phyloP scores from a whole-genome alignment of 2,113 vertebrate genomes.

The Amia ocellicauda region DNA sequence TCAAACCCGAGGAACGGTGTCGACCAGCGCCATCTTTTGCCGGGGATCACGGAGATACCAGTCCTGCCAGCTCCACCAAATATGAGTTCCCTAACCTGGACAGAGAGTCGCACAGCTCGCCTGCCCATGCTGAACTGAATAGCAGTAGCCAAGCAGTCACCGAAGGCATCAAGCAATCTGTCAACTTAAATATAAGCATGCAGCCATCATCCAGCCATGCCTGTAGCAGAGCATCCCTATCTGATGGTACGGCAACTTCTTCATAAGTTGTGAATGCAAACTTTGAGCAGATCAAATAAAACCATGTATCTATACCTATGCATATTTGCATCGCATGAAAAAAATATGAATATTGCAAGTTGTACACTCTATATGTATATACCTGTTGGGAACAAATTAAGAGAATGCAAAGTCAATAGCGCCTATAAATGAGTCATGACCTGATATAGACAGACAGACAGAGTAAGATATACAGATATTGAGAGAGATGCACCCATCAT shows the following conservation, averaged over 20 bases:
- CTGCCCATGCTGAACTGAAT: conserved; percentile 65
- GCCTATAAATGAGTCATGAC: too few relatives aligned
- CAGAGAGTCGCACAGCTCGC: conserved; percentile 59
- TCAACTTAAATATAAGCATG: conserved; percentile 75
- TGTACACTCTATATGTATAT: too few relatives aligned
- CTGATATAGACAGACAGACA: too few relatives aligned
- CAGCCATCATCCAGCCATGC: conserved; percentile 69
- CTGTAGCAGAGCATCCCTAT: conserved; percentile 76
- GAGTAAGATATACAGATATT: too few relatives aligned
- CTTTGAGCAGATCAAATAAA: too few relatives aligned
- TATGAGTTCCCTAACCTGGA: conserved; percentile 72
- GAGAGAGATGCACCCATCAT: too few relatives aligned
- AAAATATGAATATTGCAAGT: too few relatives aligned
- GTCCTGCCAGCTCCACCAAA: conserved; percentile 62
- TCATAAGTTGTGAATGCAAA: too few relatives aligned
- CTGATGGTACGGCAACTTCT: conserved; percentile 74
- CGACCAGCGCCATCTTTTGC: conserved; percentile 62
- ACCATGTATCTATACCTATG: too few relatives aligned
- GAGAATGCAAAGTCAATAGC: too few relatives aligned
- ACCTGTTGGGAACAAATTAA: too few relatives aligned
- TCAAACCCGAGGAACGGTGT: conserved; percentile 67
- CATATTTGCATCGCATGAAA: too few relatives aligned
- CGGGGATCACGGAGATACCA: conserved; percentile 57
- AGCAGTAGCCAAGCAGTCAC: conserved; percentile 60
- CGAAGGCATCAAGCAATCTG: conserved; percentile 71